These are phyloP conservation scores for Diloba caeruleocephala DNA, from an alignment of 2,888 invertebrate genomes.

Conservation along the genomic window DNA sequence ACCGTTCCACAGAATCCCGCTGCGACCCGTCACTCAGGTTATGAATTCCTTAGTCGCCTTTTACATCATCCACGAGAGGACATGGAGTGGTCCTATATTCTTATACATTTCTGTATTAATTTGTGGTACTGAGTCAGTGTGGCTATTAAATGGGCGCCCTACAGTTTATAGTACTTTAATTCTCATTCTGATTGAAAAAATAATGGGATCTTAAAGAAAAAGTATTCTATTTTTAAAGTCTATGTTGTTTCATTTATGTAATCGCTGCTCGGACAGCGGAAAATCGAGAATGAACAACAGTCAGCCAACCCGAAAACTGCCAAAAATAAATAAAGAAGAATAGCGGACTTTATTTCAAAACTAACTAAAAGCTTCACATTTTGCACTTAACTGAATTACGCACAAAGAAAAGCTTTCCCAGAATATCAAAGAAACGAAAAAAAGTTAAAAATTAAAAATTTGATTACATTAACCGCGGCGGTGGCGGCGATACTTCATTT, in stretches of 20 bases:
- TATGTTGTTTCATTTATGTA: constrained; percentile 2
- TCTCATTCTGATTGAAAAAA: too few species aligned
- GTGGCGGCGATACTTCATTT: constrained; percentile 63
- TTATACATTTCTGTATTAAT: too few species aligned
- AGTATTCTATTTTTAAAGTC: too few species aligned
- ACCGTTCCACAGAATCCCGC: too few species aligned
- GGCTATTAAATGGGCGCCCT: too few species aligned
- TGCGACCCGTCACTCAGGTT: too few species aligned
- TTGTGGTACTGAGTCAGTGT: too few species aligned
- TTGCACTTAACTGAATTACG: constrained; percentile 63
- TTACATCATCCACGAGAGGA: too few species aligned
- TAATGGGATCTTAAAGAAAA: too few species aligned
- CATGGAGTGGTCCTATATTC: too few species aligned
- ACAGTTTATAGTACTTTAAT: too few species aligned
- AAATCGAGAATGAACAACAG: constrained; percentile 27
- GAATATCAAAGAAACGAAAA: constrained; percentile 62
- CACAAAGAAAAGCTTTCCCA: constrained; percentile 57
- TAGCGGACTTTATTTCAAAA: constrained; percentile 38
- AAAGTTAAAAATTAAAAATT: constrained; percentile 79
- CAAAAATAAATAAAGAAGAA: constrained; percentile 36
- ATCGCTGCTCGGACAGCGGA: constrained; percentile 6
- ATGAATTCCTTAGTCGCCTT: too few species aligned
- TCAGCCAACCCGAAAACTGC: constrained; percentile 33
- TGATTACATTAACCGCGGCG: constrained; percentile 74
- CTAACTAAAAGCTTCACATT: constrained; percentile 55